These are phyloP conservation scores for Dinomys branickii DNA, from an alignment of 2,113 vertebrate species.

Conservation along the genomic window DNA sequence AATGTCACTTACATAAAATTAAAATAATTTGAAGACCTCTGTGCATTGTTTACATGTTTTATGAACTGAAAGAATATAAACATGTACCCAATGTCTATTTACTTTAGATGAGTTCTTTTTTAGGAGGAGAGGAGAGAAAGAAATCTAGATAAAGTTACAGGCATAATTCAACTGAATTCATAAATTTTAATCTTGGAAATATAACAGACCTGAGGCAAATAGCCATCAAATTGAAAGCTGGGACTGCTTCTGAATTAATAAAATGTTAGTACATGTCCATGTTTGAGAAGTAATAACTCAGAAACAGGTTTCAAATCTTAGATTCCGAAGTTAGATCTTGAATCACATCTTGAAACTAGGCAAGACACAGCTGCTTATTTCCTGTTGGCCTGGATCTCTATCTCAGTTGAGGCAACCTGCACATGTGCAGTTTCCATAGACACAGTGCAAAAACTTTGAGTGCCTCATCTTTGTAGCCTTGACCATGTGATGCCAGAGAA, in stretches of 20 bases:
- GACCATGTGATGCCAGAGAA: not conserved
- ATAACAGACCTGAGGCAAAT: not conserved
- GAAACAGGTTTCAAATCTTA: conserved; percentile 33
- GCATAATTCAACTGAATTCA: not conserved
- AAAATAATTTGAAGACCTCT: not conserved
- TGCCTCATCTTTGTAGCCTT: not conserved
- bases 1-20: not conserved
- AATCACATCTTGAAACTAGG: not conserved
- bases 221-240: not conserved
- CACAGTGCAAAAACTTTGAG: not conserved
- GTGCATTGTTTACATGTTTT: not conserved
- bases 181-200: conserved; percentile 2
- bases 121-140: not conserved
- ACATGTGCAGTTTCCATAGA: not conserved
- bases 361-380: not conserved
- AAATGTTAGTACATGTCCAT: conserved; percentile 55
- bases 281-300: not conserved
- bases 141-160: not conserved
- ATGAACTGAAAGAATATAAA: not conserved
- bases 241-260: conserved; percentile 2
- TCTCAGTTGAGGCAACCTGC: not conserved
- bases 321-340: not conserved
- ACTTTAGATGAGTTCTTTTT: not conserved
- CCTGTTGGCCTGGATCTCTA: not conserved
- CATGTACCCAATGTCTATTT: not conserved